A percentile compares a stretch with the other conserved stretches of the same genome.
Conservation (phyloP, 2,888 invertebrate species). For the Mythimna lalbum region DNA sequence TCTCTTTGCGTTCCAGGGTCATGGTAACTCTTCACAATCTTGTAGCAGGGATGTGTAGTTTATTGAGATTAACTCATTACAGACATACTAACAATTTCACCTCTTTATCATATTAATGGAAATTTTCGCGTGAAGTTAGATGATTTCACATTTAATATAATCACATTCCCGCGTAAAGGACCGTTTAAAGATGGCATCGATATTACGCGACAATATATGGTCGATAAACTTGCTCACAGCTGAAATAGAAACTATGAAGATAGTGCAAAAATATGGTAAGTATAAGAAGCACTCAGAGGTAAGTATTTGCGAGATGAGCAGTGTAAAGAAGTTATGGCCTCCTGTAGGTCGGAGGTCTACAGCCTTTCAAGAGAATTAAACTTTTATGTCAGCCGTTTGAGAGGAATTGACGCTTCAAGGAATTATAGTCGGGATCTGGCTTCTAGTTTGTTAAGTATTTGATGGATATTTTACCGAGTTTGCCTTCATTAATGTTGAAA, state of each 20-base stretch:
- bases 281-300: constrained; percentile 52
- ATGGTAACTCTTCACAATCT: too few relatives aligned
- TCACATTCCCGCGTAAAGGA: background rate
- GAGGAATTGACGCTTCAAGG: constrained; percentile 14
- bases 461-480: background rate
- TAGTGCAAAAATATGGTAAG: constrained; percentile 61
- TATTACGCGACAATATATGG: constrained; percentile 42
- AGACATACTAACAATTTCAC: too few relatives aligned
- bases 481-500: background rate
- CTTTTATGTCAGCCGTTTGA: constrained; percentile 34
- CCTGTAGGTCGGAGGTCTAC: constrained; percentile 29
- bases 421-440: background rate
- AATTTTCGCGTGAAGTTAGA: too few relatives aligned
- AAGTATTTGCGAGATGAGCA: constrained; percentile 47
- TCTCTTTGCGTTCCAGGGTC: too few relatives aligned
- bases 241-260: constrained; percentile 39
- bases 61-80: too few relatives aligned
- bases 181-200: constrained; percentile 20
- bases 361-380: constrained; percentile 41
- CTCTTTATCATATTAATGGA: too few relatives aligned
- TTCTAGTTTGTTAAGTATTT: background rate
- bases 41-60: too few relatives aligned
- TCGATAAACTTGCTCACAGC: constrained; percentile 45
- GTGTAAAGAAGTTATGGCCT: constrained; percentile 35
- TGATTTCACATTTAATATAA: too few relatives aligned